Conservation (phyloP, 2,888 invertebrate species). For the Eustalomyia histrio region DNA sequence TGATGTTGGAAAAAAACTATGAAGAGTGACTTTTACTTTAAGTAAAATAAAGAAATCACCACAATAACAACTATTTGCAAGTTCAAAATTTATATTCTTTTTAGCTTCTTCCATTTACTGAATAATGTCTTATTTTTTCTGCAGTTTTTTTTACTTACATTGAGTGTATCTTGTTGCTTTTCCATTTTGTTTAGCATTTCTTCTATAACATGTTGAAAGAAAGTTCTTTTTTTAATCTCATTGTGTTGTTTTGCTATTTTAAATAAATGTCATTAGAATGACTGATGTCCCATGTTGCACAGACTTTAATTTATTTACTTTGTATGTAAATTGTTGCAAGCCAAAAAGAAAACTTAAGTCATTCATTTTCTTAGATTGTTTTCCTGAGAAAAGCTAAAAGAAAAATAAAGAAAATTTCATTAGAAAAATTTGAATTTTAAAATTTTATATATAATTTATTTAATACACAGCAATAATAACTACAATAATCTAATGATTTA, state of each 20-base stretch:
- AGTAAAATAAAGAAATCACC: constrained; percentile 11
- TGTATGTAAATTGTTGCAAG: constrained; percentile 53
- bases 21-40: constrained; percentile 21
- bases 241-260: constrained; percentile 35
- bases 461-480: too few relatives aligned
- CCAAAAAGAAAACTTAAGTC: constrained; percentile 14
- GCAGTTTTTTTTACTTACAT: background rate
- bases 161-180: background rate
- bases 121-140: background rate
- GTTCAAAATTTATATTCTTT: background rate
- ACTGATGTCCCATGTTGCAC: constrained; percentile 57
- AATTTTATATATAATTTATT: too few relatives aligned
- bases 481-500: too few relatives aligned
- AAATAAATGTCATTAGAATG: constrained; percentile 60
- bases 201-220: background rate
- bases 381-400: constrained; percentile 3
- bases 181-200: background rate
- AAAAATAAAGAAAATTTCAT: constrained; percentile 12
- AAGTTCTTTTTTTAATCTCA: constrained; percentile 1
- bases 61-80: background rate
- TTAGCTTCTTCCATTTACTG: background rate
- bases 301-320: constrained; percentile 51
- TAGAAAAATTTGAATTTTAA: constrained; percentile 3
- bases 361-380: constrained; percentile 25
- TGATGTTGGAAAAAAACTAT: too few relatives aligned